A percentile compares a stretch with the other conserved stretches of the same genome.
Evolutionary conservation across 1,140 invertebrate species (phyloP).

Genomic region (Hyles euphorbiae): DNA sequence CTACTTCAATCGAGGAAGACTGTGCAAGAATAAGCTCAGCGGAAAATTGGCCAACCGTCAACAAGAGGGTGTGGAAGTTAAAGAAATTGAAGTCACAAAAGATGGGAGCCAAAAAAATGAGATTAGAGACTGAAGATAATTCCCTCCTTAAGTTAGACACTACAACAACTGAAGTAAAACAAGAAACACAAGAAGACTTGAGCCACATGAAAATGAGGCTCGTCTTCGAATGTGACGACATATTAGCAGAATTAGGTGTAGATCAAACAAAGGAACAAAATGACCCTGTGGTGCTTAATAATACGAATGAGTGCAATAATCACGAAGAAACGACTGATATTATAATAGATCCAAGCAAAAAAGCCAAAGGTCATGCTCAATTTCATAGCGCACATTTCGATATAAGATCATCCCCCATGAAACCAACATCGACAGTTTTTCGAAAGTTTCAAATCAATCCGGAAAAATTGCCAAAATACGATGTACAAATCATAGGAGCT

Average conservation of each 20-base stretch:
- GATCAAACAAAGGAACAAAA: conserved; percentile 16
- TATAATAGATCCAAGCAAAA: conserved; percentile 11
- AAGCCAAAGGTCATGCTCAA: conserved; percentile 38
- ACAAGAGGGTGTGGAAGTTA: conserved; percentile 33
- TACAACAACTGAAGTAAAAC: background rate
- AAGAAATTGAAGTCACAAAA: conserved; percentile 26
- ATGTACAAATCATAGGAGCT: conserved; percentile 50
- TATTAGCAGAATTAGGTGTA: conserved; percentile 20
- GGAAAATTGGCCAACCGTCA: conserved; percentile 39
- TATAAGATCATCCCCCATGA: conserved; percentile 65
- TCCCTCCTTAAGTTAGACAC: conserved; percentile 9
- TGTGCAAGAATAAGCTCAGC: conserved; percentile 40
- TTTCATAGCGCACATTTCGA: conserved; percentile 66
- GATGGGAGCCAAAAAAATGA: conserved; percentile 33
- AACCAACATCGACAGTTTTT: conserved; percentile 54
- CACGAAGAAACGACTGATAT: conserved; percentile 1
- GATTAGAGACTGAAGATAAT: conserved; percentile 27
- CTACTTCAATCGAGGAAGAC: conserved; percentile 21
- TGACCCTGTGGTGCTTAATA: background rate
- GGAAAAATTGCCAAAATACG: conserved; percentile 54
- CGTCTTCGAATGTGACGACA: conserved; percentile 5
- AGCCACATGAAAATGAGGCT: conserved; percentile 24
- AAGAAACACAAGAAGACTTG: background rate
- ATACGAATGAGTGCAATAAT: conserved; percentile 7
- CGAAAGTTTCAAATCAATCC: conserved; percentile 63